Percentiles rank a stretch among this genome's conserved stretches.
These are phyloP conservation scores for Erebia epiphron DNA, from an alignment of 2,888 invertebrate species.

Conservation along the genomic window DNA sequence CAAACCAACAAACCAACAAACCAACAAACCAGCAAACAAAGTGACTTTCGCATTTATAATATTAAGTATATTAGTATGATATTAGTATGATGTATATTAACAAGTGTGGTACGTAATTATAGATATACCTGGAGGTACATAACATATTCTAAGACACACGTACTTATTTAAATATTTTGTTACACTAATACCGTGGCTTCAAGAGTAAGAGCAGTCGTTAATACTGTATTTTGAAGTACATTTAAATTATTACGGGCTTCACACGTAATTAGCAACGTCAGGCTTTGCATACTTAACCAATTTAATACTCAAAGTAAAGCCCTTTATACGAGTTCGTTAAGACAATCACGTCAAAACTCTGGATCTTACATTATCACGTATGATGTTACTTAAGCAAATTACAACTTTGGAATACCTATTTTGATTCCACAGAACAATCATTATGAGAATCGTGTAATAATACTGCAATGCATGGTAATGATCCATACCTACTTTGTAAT, in stretches of 20 bases:
- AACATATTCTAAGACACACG: neutral
- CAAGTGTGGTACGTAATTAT: too few species aligned
- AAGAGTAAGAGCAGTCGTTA: neutral
- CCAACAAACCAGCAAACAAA: too few species aligned
- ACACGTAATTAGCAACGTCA: conserved; percentile 3
- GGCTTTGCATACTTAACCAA: conserved; percentile 21
- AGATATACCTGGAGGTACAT: too few species aligned
- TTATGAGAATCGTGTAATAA: too few species aligned
- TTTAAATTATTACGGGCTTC: conserved; percentile 8
- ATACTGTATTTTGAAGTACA: conserved; percentile 7
- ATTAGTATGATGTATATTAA: too few species aligned
- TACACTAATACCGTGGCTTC: neutral
- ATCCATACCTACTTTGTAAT: too few species aligned
- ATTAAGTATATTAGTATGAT: too few species aligned
- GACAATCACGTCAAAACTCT: neutral
- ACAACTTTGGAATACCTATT: neutral
- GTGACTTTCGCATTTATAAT: too few species aligned
- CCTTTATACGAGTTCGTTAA: neutral
- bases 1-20: too few species aligned
- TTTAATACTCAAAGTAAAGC: conserved; percentile 16
- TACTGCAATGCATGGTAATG: too few species aligned
- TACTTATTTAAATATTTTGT: neutral
- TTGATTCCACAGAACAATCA: neutral
- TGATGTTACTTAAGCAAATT: neutral
- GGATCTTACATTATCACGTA: neutral